These are phyloP conservation scores for Achroia grisella DNA, from an alignment of 1,140 invertebrate genomes.

Conservation along the genomic window DNA sequence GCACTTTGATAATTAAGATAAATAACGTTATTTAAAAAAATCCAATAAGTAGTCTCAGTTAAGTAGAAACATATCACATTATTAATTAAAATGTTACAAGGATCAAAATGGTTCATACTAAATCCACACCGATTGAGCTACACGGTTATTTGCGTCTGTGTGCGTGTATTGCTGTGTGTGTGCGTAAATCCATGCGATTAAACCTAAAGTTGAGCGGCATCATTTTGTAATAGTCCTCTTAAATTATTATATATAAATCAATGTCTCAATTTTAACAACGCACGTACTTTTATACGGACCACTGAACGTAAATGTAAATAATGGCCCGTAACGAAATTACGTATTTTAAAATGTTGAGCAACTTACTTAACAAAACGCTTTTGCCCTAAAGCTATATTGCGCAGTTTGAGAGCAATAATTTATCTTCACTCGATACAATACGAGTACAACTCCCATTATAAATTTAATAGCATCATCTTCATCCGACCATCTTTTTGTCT, in stretches of 20 bases:
- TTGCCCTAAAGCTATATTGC: constrained; percentile 13
- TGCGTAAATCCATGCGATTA: too few species aligned
- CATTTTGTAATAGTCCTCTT: too few species aligned
- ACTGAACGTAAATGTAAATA: constrained; percentile 30
- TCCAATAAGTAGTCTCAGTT: too few species aligned
- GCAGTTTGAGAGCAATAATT: constrained; percentile 10
- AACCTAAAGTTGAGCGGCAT: too few species aligned
- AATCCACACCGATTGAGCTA: too few species aligned
- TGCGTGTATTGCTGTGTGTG: too few species aligned
- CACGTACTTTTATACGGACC: constrained; percentile 31
- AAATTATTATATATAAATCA: constrained; percentile 22
- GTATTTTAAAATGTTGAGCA: constrained; percentile 23
- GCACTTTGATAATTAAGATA: too few species aligned
- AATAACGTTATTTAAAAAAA: too few species aligned
- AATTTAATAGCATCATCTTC: background rate
- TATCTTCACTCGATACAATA: constrained; percentile 9
- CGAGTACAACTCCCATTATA: background rate
- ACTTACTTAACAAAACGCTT: constrained; percentile 30
- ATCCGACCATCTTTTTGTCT: background rate
- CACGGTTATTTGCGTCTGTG: too few species aligned
- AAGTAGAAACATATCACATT: too few species aligned
- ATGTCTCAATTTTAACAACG: constrained; percentile 46
- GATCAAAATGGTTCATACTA: too few species aligned
- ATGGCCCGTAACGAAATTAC: constrained; percentile 28
- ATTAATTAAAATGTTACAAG: too few species aligned